Percentiles rank a stretch among this genome's conserved stretches.
phyloP scores from a whole-genome alignment of 2,888 invertebrate species.

The Cryptus armator region DNA sequence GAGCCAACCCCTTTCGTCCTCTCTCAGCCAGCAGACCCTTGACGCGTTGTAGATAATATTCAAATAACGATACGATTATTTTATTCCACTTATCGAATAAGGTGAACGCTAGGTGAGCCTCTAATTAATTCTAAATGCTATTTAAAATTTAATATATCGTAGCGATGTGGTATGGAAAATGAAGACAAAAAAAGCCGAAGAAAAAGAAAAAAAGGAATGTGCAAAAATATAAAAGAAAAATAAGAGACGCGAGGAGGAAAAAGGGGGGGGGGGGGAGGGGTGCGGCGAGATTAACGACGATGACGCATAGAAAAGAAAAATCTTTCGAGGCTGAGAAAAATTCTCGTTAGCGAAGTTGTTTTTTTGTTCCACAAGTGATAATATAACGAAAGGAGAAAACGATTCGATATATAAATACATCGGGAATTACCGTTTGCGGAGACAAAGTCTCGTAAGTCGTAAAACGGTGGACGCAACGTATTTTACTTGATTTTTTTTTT shows the following conservation, averaged over 20 bases:
- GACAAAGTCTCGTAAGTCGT: constrained; percentile 46
- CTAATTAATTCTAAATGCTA: constrained; percentile 73
- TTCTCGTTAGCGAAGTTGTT: constrained; percentile 53
- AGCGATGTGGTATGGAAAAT: constrained; percentile 71
- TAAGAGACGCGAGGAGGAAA: constrained; percentile 18
- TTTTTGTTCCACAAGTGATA: constrained; percentile 39
- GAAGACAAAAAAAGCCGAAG: constrained; percentile 29
- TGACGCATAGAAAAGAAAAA: constrained; percentile 25
- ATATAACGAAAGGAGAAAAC: constrained; percentile 31
- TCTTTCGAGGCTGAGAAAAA: constrained; percentile 53
- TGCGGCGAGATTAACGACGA: constrained; percentile 37
- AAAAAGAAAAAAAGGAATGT: constrained; percentile 35
- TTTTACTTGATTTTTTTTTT: not conserved
- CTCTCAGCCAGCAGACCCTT: constrained; percentile 62
- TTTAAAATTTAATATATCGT: constrained; percentile 75
- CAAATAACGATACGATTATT: constrained; percentile 68
- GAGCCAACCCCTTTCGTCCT: constrained; percentile 49
- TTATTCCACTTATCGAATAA: constrained; percentile 69
- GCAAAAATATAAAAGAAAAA: constrained; percentile 37
- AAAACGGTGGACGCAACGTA: constrained; percentile 37
- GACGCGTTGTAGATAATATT: constrained; percentile 63
- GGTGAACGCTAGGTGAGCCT: constrained; percentile 69
- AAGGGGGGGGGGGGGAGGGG: constrained; percentile 16
- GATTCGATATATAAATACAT: constrained; percentile 18
- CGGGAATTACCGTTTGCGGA: constrained; percentile 43